Conservation (phyloP, 2,888 invertebrate species). For the Nebria salina region DNA sequence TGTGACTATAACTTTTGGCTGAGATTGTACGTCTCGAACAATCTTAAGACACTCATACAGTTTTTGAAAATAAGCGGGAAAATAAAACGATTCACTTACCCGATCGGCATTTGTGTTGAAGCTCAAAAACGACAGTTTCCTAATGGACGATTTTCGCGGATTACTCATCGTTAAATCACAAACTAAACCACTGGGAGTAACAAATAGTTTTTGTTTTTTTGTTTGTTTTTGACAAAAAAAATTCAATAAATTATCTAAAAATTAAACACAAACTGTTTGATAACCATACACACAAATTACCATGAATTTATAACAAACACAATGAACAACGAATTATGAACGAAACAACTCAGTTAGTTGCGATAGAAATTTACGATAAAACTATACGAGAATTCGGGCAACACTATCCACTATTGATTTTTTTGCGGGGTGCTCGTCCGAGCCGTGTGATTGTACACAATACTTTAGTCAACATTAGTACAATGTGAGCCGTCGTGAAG, state of each 20-base stretch:
- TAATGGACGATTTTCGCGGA: slow-evolving; percentile 62
- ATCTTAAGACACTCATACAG: too few relatives aligned
- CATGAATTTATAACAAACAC: neutral
- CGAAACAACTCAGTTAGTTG: neutral
- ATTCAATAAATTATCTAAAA: slow-evolving; percentile 16
- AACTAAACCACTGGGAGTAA: too few relatives aligned
- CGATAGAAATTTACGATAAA: slow-evolving; percentile 15
- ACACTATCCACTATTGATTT: slow-evolving; percentile 51
- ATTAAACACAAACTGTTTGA: slow-evolving; percentile 17
- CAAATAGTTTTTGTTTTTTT: too few relatives aligned
- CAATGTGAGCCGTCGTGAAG: slow-evolving; percentile 41
- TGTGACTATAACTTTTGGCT: too few relatives aligned
- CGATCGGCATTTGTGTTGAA: slow-evolving; percentile 68
- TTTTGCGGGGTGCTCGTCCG: slow-evolving; percentile 62
- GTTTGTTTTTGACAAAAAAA: slow-evolving; percentile 4
- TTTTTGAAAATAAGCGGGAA: too few relatives aligned
- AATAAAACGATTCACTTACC: slow-evolving; percentile 57
- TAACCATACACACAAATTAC: neutral
- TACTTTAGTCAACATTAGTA: slow-evolving; percentile 61
- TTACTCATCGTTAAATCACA: slow-evolving; percentile 52
- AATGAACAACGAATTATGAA: neutral
- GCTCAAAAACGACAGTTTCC: slow-evolving; percentile 79
- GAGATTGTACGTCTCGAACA: too few relatives aligned
- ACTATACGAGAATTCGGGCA: neutral
- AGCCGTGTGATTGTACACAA: slow-evolving; percentile 60